A percentile compares a stretch with the other conserved stretches of the same genome.
Conservation (phyloP, 2,797 vertebrate genomes). For the Sebastiscus tertius region DNA sequence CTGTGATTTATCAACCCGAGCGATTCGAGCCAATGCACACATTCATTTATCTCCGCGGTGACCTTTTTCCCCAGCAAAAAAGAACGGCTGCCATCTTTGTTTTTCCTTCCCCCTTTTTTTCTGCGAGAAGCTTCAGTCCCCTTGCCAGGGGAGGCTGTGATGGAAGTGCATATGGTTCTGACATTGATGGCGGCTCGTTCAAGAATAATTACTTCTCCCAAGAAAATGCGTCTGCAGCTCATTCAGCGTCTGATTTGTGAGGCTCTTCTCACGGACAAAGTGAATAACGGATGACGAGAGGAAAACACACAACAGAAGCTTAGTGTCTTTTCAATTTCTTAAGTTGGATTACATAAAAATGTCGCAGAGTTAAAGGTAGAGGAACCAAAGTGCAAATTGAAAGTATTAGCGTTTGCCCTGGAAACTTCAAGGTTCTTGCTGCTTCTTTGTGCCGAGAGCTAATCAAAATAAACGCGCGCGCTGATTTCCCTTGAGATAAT, state of each 20-base stretch:
- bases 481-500: constrained; percentile 60
- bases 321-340: background rate
- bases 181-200: constrained; percentile 39
- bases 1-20: constrained; percentile 75
- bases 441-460: constrained; percentile 28
- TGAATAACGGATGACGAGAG: constrained; percentile 23
- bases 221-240: constrained; percentile 23
- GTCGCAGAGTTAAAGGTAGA: background rate
- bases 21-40: constrained; percentile 70
- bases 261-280: constrained; percentile 2
- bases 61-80: constrained; percentile 64
- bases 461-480: constrained; percentile 43
- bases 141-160: constrained; percentile 4
- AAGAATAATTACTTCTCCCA: constrained; percentile 47
- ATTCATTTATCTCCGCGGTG: constrained; percentile 71
- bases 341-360: constrained; percentile 1
- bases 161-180: constrained; percentile 26
- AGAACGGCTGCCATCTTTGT: constrained; percentile 63
- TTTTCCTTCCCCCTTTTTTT: background rate
- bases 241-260: constrained; percentile 35
- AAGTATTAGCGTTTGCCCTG: constrained; percentile 17
- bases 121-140: background rate
- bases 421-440: constrained; percentile 54
- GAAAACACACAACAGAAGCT: constrained; percentile 7
- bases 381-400: constrained; percentile 9